Evolutionary conservation across 2,113 vertebrate species (phyloP).

Genomic region (Gopherus evgoodei): DNA sequence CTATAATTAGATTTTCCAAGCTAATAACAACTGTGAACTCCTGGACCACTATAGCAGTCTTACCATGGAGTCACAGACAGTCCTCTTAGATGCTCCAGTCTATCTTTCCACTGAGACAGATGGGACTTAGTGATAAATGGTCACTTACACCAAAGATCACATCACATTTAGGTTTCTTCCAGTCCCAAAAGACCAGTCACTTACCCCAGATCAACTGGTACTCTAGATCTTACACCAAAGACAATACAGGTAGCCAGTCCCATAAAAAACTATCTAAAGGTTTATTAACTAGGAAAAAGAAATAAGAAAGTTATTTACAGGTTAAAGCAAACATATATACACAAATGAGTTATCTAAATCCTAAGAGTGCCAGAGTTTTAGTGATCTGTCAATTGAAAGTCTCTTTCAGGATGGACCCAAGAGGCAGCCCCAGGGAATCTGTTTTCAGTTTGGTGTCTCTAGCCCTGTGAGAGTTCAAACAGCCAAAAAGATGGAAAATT

Average conservation of each 20-base stretch:
- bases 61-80: no score
- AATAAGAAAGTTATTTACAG: not conserved
- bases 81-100: no score
- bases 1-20: not conserved
- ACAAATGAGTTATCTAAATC: not conserved
- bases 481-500: not conserved
- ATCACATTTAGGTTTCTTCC: no score
- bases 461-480: not conserved
- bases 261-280: not conserved
- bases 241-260: no score
- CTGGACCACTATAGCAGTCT: no score
- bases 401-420: not conserved
- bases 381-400: not conserved
- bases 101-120: no score
- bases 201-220: no score
- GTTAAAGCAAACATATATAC: not conserved
- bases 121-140: no score
- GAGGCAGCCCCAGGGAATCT: not conserved
- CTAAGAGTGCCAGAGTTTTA: not conserved
- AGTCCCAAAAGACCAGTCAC: no score
- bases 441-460: not conserved
- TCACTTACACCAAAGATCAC: no score
- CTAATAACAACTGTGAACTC: not conserved
- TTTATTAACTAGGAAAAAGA: not conserved
- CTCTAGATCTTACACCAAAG: no score